Base-by-base conservation (phyloP, 1,140 invertebrate genomes). In the Bombus soroeensis region DNA sequence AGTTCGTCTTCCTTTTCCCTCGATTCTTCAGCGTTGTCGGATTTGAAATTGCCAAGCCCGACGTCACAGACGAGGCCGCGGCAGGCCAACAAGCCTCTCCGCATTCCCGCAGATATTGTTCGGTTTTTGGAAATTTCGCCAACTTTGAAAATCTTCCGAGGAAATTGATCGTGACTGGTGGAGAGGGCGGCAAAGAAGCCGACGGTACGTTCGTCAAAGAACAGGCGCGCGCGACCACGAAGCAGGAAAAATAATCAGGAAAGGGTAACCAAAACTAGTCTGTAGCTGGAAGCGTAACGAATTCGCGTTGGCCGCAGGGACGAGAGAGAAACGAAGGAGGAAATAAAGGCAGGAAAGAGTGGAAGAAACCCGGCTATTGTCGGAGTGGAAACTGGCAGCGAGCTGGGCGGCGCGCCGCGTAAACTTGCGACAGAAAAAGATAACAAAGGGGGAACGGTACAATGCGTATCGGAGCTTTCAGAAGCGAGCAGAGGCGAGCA, bases 351-450 rank as follows among this genome's bases (percentile, higher is more conserved):
- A 39, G 37, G 71, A 70, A 74, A 28, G 13, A n/a, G 34, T 2
- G 25, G 62, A 83, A 72, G 41, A 43, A 57, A 5, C n/a, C 3
- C 22, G 25, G 32, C 72, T 22, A 73, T 73, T 81, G 72, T 81
- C 32, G 41, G 9, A 37, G 39, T 62, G 22, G 62, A 72, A 68
- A 83, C 75, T 59, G n/a, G 70, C 64, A 85, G 70, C 68, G 80
- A 47, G 76, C 2, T 59, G 76, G 41, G 59, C 81, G 78, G 75
- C 70, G 68, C 32, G 57, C 80, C 85, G 91, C 90, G 91, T 86
- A 89, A 92, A 87, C 88, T 88, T 68, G 79, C 88, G 91, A 86
- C 85, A 73, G 88, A 92, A 86, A 87, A 83, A 90, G 84, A 78
- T 87, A 89, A 92, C 91, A 92, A 92, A 92, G 77, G 76, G 18